Evolutionary conservation across 1,140 invertebrate species (phyloP), one percentile per base, ranked within the genome.

Genomic region (Scylla paramamosain): DNA sequence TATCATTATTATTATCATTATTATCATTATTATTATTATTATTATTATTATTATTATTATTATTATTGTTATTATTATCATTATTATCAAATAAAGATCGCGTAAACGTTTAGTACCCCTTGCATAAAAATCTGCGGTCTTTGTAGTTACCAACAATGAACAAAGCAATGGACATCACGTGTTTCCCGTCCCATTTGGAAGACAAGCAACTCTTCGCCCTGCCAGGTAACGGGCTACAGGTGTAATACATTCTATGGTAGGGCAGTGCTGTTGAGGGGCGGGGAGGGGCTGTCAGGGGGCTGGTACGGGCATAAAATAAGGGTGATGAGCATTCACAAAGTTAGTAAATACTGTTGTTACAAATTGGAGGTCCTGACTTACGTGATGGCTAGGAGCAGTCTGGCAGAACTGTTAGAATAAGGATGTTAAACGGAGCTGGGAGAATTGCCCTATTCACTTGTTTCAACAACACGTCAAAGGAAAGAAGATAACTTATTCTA

Each of bases 391-490:
- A 92, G 92, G 88, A 46, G 92, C 91, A 0, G 29, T 96, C 92
- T 95, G 92, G 93, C 92, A 90, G 84, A 94, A 96, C 90, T 93
- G 92, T 83, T 59, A 92, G 95, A 95, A 94, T 89, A 93, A 95
- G 95, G n/a, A 10, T 25, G 52, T 88, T 86, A 92, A 92, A 88
- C 77, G 52, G 25, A n/a, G 32, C 6, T 8, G 20, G 20, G 0
- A 52, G 32, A 20, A 90, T 84, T 10, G 31, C 77, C 25, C 32
- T 46, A 59, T 84, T 14, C 32, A 77, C 8, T 77, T 77, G 20
- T 77, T 77, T 77, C 67, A 77, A n/a, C 12, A 77, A 16, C 25
- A 2, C 12, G 67, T 77, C 12, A 77, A n/a, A n/a, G 67, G 20
- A 77, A n/a, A n/a, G n/a, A 77, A 77, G n/a, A 77, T 7, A n/a